Base-by-base conservation (phyloP, 2,797 vertebrate genomes). In the Rhinatrema bivittatum region DNA sequence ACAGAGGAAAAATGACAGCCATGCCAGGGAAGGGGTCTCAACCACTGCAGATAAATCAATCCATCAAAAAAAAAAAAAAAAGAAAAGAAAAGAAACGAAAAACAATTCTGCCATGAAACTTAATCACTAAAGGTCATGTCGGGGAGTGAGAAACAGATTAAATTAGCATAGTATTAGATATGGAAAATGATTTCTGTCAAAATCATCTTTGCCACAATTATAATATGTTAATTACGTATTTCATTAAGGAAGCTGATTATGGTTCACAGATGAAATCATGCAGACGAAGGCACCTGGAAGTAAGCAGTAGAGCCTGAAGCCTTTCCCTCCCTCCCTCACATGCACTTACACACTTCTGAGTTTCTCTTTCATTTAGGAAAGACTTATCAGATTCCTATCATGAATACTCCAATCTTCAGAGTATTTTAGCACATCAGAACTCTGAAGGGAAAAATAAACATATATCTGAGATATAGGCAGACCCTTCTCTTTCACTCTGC, bases 211-310 rank as follows among this genome's bases (percentile, higher is more conserved):
- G 81, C 89, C 89, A 94, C 93, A 95, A 96, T 97, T 97, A 97
- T 96, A 97, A 97, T 97, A 97, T 97, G 93, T 97, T 97, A 97
- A 97, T 96, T 97, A 97, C 81, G 74, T 95, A 93, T 97, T 97
- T 95, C 91, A 96, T 97, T 96, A 96, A 94, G 91, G 88, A 91
- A 91, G 89, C 89, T 96, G 93, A 96, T 95, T 92, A 91, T 91
- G 91, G 93, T 85, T 86, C 84, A 82, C 84, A 87, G 90, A 91
- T 92, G 90, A 91, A 93, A 91, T 90, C 88, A 87, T 77, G 87
- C 90, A 86, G 82, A 82, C 84, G 66, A 84, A 87, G 79, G 87
- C 89, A 91, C 91, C 90, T 93, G 88, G 89, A 89, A 89, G 83
- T 82, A 87, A 79, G 86, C 87, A 81, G 59, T 65, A 63, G 83